Conservation (phyloP, 2,113 vertebrate genomes). For the Athene cunicularia region DNA sequence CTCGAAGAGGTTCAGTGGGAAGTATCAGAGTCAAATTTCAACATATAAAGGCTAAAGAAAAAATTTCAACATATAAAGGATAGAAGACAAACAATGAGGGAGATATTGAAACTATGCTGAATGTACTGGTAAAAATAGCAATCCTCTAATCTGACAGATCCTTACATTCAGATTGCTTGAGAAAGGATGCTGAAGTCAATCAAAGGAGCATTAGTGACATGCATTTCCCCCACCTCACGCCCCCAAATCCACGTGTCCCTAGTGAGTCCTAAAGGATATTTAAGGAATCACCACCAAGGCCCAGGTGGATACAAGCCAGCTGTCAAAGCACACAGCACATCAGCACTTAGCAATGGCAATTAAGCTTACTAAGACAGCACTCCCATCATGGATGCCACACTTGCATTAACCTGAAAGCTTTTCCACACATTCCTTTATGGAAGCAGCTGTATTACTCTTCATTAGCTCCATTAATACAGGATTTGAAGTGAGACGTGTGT, state of each 20-base stretch:
- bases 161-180: background rate
- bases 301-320: slow-evolving; percentile 1
- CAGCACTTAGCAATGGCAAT: slow-evolving; percentile 24
- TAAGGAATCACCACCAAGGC: background rate
- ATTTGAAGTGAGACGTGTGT: background rate
- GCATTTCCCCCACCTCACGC: background rate
- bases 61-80: slow-evolving; percentile 16
- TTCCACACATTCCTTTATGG: background rate
- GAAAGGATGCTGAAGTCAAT: background rate
- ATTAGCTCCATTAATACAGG: background rate
- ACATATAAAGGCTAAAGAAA: slow-evolving; percentile 3
- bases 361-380: background rate
- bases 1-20: slow-evolving; percentile 51
- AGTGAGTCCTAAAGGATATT: background rate
- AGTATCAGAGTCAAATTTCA: slow-evolving; percentile 32
- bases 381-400: background rate
- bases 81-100: slow-evolving; percentile 12
- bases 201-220: background rate
- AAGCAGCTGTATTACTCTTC: slow-evolving; percentile 20
- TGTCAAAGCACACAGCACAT: slow-evolving; percentile 2
- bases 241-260: background rate
- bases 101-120: background rate
- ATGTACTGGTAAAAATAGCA: background rate
- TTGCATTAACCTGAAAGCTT: background rate
- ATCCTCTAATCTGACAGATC: slow-evolving; percentile 21